Evolutionary conservation across 2,888 invertebrate genomes (phyloP).

Genomic region (Tachina grossa): DNA sequence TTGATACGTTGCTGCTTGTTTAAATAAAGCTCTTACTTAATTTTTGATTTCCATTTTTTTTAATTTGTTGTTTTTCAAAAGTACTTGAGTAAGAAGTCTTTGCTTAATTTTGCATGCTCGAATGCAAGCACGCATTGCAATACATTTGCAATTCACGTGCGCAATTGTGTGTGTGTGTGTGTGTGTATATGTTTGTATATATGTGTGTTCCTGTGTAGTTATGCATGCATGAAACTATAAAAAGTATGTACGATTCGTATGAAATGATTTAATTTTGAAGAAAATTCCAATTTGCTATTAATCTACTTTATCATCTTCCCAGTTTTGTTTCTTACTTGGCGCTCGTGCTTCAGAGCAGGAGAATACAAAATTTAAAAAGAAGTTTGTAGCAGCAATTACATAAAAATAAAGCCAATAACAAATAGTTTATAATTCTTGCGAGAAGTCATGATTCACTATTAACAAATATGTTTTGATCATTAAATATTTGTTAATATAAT

Average conservation of each 20-base stretch:
- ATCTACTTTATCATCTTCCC: neutral
- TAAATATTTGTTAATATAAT: neutral
- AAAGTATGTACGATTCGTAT: conserved; percentile 2
- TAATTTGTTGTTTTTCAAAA: conserved; percentile 9
- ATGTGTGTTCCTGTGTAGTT: neutral
- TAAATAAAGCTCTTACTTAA: neutral
- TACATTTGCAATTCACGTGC: conserved; percentile 8
- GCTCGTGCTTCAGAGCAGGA: neutral
- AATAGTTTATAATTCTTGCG: too few relatives aligned
- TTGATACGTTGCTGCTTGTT: neutral
- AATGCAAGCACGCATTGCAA: conserved; percentile 60
- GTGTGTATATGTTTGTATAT: neutral
- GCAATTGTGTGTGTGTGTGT: neutral
- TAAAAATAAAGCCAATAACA: too few relatives aligned
- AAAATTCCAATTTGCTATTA: conserved; percentile 37
- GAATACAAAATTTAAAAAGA: neutral
- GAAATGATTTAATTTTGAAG: conserved; percentile 51
- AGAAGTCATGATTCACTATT: too few relatives aligned
- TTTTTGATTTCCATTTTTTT: conserved; percentile 18
- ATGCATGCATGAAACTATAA: conserved; percentile 4
- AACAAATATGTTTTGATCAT: too few relatives aligned
- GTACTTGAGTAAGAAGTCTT: conserved; percentile 61
- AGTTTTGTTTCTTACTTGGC: neutral
- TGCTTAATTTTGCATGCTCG: conserved; percentile 67
- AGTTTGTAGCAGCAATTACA: neutral